phyloP scores from a whole-genome alignment of 2,888 invertebrate species.

The Drosophila atroscutellata region DNA sequence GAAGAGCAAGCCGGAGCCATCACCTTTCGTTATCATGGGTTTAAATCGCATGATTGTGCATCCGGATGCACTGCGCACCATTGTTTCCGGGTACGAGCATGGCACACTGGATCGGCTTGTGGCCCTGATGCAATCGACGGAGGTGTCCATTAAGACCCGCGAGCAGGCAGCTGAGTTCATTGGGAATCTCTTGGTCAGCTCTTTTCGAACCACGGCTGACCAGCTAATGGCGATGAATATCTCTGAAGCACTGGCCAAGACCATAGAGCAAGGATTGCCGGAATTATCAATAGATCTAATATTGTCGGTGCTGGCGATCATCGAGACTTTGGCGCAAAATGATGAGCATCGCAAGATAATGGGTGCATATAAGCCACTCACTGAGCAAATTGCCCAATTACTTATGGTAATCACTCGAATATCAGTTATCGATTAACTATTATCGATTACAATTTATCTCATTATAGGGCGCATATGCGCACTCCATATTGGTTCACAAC shows the following conservation, averaged over 20 bases:
- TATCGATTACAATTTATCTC: background rate
- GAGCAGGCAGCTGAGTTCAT: slow-evolving; percentile 74
- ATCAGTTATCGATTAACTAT: background rate
- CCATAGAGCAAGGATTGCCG: slow-evolving; percentile 61
- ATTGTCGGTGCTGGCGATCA: slow-evolving; percentile 64
- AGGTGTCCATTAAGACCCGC: slow-evolving; percentile 62
- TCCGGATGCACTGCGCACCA: slow-evolving; percentile 57
- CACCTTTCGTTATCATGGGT: slow-evolving; percentile 64
- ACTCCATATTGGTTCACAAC: slow-evolving; percentile 74
- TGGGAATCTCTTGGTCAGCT: slow-evolving; percentile 54
- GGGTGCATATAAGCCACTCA: slow-evolving; percentile 40
- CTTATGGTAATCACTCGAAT: slow-evolving; percentile 63
- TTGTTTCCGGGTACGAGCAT: slow-evolving; percentile 56
- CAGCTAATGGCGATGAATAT: slow-evolving; percentile 53
- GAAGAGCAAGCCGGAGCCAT: slow-evolving; percentile 49
- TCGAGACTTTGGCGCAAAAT: slow-evolving; percentile 75
- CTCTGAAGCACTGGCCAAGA: slow-evolving; percentile 37
- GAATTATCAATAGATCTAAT: slow-evolving; percentile 73
- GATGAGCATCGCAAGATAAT: slow-evolving; percentile 64
- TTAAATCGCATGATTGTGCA: slow-evolving; percentile 72
- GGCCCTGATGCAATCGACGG: slow-evolving; percentile 41
- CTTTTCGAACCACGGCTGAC: slow-evolving; percentile 61
- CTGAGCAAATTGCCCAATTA: slow-evolving; percentile 63
- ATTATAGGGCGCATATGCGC: slow-evolving; percentile 62
- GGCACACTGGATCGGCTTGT: slow-evolving; percentile 55